Evolutionary conservation across 2,888 invertebrate genomes (phyloP).

Genomic region (Vanessa cardui): DNA sequence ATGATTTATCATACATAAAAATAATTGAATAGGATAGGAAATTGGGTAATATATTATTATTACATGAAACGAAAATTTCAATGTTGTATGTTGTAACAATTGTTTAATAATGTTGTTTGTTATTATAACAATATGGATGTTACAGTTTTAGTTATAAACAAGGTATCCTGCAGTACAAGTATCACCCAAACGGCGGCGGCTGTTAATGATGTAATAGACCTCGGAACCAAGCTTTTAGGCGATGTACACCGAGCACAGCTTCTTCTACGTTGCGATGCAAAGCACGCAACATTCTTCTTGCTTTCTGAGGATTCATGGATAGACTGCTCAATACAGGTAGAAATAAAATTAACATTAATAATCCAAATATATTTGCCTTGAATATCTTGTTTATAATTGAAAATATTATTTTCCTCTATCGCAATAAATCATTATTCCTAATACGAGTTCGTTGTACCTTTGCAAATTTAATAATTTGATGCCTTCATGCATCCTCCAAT

Average conservation of each 20-base stretch:
- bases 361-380: background rate
- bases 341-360: background rate
- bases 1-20: too few species aligned
- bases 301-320: constrained; percentile 67
- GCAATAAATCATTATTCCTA: too few species aligned
- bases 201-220: constrained; percentile 55
- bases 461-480: too few species aligned
- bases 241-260: constrained; percentile 56
- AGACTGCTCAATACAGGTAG: constrained; percentile 53
- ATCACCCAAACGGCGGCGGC: background rate
- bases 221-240: constrained; percentile 65
- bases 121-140: background rate
- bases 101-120: too few species aligned
- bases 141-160: constrained; percentile 52
- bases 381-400: too few species aligned
- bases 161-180: constrained; percentile 32
- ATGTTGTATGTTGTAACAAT: too few species aligned
- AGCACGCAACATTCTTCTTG: constrained; percentile 62
- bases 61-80: too few species aligned
- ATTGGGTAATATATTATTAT: too few species aligned
- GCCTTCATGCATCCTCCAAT: too few species aligned
- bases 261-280: constrained; percentile 49
- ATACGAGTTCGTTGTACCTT: too few species aligned
- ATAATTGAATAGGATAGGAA: too few species aligned
- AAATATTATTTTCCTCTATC: too few species aligned